Evolutionary conservation across 1,140 invertebrate species (phyloP), one percentile per base, ranked within the genome.

Genomic region (Rhizoglyphus robini): DNA sequence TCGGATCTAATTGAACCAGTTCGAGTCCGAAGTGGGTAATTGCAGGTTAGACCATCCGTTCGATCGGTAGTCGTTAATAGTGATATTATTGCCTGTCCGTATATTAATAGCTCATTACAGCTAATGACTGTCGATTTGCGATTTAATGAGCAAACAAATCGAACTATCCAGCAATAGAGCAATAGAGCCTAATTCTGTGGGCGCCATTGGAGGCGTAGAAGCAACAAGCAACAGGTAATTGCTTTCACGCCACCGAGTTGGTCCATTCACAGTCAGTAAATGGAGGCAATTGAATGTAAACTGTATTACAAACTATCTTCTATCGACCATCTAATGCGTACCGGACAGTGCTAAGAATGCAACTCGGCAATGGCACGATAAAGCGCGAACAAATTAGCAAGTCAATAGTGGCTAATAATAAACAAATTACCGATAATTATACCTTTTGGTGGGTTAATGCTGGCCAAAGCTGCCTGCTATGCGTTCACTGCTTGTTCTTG

Each of bases 401-500:
- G 51, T 54, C 51, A 27, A 54, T 54, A 54, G 31, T 54, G 51
- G 5, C 51, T 54, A 54, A 54, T 54, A 54, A 54, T 54, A 54
- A 23, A 27, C 23, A 8, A 54, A 54, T 32, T 54, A 23, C 8
- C 23, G 8, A 54, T 54, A 54, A 54, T 54, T 54, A 54, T 54
- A 25, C 15, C 23, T 46, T n/a, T n/a, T n/a, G n/a, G n/a, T n/a
- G n/a, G n/a, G n/a, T n/a, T n/a, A n/a, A n/a, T n/a, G n/a, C n/a
- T n/a, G n/a, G n/a, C n/a, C n/a, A n/a, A n/a, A n/a, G n/a, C n/a
- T n/a, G n/a, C n/a, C n/a, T n/a, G n/a, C n/a, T n/a, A n/a, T n/a
- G n/a, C n/a, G n/a, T n/a, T n/a, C n/a, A n/a, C n/a, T n/a, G n/a
- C n/a, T n/a, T n/a, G n/a, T n/a, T n/a, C n/a, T n/a, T n/a, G n/a